These are phyloP conservation scores for Sabatieria punctata DNA, from an alignment of 2,888 invertebrate genomes.

Conservation along the genomic window DNA sequence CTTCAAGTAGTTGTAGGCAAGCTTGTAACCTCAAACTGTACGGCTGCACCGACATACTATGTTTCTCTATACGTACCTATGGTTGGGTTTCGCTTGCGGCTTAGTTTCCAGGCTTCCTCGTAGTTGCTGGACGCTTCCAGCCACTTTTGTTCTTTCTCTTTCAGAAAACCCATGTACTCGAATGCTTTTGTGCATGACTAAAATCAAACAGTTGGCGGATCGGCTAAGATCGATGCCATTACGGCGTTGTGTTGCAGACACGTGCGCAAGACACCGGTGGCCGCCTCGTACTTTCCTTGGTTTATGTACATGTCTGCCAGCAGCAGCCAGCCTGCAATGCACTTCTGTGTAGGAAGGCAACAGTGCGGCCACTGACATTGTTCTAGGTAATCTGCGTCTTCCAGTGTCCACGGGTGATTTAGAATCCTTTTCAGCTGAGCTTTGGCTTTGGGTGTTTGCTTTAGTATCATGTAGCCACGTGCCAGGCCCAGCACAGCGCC, in stretches of 20 bases:
- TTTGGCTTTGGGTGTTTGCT: slow-evolving; percentile 74
- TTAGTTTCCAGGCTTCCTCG: slow-evolving; percentile 65
- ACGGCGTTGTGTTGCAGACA: slow-evolving; percentile 39
- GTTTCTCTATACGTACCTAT: slow-evolving; percentile 41
- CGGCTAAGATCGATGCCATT: slow-evolving; percentile 7
- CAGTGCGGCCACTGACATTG: slow-evolving; percentile 41
- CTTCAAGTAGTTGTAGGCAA: slow-evolving; percentile 78
- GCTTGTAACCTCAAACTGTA: slow-evolving; percentile 51
- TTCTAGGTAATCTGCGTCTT: slow-evolving; percentile 87
- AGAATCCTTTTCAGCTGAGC: slow-evolving; percentile 75
- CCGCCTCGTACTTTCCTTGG: slow-evolving; percentile 63
- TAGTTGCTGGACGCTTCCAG: slow-evolving; percentile 64
- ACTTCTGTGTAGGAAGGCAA: not conserved
- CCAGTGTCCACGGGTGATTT: slow-evolving; percentile 72
- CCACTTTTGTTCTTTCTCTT: slow-evolving; percentile 80
- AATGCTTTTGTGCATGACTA: slow-evolving; percentile 72
- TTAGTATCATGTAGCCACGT: slow-evolving; percentile 63
- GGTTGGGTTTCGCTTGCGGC: slow-evolving; percentile 59
- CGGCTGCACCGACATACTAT: no score
- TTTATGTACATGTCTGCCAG: slow-evolving; percentile 75
- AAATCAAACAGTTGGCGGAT: no score
- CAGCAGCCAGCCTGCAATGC: slow-evolving; percentile 52
- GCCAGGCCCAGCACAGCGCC: slow-evolving; percentile 70
- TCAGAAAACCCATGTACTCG: slow-evolving; percentile 64
- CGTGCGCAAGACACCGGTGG: slow-evolving; percentile 53